A percentile compares a stretch with the other conserved stretches of the same genome.
phyloP scores from a whole-genome alignment of 2,888 invertebrate species.

The Dugesia japonica region DNA sequence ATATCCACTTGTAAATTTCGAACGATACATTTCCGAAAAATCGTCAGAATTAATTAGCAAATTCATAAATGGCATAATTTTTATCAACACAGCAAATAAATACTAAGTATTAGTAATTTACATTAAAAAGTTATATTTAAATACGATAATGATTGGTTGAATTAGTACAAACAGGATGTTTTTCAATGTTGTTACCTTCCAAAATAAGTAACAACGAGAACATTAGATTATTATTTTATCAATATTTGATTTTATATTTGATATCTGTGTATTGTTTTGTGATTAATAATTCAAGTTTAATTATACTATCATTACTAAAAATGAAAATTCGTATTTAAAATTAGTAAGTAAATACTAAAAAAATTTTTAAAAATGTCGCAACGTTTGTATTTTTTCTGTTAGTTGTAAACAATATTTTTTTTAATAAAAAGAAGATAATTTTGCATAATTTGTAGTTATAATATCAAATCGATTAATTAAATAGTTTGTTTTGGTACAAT shows the following conservation, averaged over 20 bases:
- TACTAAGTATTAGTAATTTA: neutral
- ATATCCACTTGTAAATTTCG: neutral
- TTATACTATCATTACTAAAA: neutral
- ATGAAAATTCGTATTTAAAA: neutral
- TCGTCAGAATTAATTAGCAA: neutral
- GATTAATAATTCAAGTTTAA: too few species aligned
- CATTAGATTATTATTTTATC: too few species aligned
- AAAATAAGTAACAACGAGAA: slow-evolving; percentile 3
- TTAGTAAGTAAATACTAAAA: neutral
- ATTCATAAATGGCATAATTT: neutral
- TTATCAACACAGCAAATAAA: neutral
- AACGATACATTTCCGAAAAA: neutral
- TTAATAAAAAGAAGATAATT: too few species aligned
- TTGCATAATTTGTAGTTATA: too few species aligned
- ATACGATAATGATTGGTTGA: neutral
- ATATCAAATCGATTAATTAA: too few species aligned
- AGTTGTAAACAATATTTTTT: neutral
- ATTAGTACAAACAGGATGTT: slow-evolving; percentile 5
- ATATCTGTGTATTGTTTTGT: too few species aligned
- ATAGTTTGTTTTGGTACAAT: too few species aligned
- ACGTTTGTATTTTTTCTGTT: neutral
- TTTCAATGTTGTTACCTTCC: neutral
- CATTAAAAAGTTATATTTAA: neutral
- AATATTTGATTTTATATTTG: too few species aligned
- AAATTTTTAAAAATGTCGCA: too few species aligned